Conservation (phyloP, 2,113 vertebrate species). For the Gracilinanus agilis region DNA sequence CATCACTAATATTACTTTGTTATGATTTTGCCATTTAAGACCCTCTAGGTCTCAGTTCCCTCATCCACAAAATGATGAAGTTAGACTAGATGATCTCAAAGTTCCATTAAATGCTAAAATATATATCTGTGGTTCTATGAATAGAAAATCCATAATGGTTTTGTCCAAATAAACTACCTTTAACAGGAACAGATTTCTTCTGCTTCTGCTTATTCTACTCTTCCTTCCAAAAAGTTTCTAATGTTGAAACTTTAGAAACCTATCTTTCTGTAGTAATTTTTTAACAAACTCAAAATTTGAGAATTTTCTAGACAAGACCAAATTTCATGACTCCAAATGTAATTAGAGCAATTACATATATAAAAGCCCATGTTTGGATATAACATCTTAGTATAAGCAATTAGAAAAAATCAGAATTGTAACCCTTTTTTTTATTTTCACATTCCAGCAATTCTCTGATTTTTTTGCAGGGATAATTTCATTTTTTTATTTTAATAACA, state of each 20-base stretch:
- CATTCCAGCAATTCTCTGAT: background rate
- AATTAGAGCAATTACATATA: background rate
- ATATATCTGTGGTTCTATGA: background rate
- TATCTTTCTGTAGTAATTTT: background rate
- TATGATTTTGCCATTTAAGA: background rate
- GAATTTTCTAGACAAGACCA: background rate
- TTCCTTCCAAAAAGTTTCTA: background rate
- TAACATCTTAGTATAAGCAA: background rate
- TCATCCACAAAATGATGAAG: background rate
- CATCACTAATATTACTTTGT: background rate
- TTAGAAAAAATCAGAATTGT: background rate
- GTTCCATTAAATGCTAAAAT: background rate
- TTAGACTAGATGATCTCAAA: background rate
- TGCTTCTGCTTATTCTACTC: background rate
- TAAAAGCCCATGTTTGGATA: slow-evolving; percentile 32
- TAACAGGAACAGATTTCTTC: background rate
- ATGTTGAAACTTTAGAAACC: background rate
- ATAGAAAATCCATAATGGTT: background rate
- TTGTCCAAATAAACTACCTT: background rate
- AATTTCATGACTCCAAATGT: slow-evolving; percentile 23
- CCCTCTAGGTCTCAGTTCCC: background rate
- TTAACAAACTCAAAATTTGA: background rate
- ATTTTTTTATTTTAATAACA: too few species aligned
- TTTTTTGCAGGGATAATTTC: too few species aligned
- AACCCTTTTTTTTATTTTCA: background rate